Percentiles rank a stretch among this genome's conserved stretches.
These are phyloP conservation scores for Bellardia pandia DNA, from an alignment of 2,888 invertebrate genomes.

Conservation along the genomic window DNA sequence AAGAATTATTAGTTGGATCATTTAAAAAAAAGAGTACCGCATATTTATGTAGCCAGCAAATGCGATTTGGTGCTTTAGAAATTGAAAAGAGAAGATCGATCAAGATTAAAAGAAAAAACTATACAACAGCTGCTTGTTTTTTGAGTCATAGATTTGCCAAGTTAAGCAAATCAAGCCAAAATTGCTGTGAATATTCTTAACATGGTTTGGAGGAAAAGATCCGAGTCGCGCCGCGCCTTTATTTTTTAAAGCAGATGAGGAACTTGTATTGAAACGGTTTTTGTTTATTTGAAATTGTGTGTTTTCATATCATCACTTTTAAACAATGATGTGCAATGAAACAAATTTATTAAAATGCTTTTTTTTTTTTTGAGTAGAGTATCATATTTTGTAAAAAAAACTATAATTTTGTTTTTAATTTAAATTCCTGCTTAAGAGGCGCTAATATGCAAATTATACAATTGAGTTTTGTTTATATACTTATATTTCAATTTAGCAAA, in stretches of 20 bases:
- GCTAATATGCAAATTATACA: conserved; percentile 4
- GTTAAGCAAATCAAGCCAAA: conserved; percentile 59
- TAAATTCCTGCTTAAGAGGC: conserved; percentile 9
- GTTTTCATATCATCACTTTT: conserved; percentile 35
- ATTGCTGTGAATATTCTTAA: conserved; percentile 46
- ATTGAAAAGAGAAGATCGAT: neutral
- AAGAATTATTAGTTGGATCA: neutral
- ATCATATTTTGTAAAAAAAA: conserved; percentile 16
- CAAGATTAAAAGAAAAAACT: conserved; percentile 26
- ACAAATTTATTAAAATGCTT: conserved; percentile 17
- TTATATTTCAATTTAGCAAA: conserved; percentile 30
- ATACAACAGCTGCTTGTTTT: conserved; percentile 50
- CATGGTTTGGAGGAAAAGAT: conserved; percentile 14
- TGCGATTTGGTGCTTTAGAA: conserved; percentile 73
- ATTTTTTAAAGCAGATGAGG: conserved; percentile 42
- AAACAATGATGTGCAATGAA: conserved; percentile 43
- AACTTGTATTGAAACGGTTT: conserved; percentile 34
- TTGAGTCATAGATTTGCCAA: conserved; percentile 55
- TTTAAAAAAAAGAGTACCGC: conserved; percentile 74
- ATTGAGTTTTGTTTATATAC: conserved; percentile 8
- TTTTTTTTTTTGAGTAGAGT: neutral
- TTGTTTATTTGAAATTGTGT: conserved; percentile 10
- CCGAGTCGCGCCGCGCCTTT: conserved; percentile 41
- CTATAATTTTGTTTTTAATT: neutral
- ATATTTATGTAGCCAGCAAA: conserved; percentile 81